Evolutionary conservation across 2,888 invertebrate species (phyloP).

Genomic region (Lasioglossum malachurum): DNA sequence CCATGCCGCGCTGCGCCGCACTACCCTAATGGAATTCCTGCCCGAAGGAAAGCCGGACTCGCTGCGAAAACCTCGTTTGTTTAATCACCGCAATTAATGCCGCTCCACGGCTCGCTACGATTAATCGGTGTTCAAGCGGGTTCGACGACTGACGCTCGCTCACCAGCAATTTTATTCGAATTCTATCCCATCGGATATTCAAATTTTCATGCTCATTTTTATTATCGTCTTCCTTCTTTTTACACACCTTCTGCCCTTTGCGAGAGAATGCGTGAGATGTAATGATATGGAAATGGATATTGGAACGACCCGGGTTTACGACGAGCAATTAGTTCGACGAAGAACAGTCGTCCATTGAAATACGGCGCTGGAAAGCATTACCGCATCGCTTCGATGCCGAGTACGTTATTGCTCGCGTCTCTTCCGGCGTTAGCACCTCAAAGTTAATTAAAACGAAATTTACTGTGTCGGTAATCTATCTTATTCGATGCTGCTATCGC

Average conservation of each 20-base stretch:
- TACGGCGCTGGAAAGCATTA: not conserved
- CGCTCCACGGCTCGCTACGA: not conserved
- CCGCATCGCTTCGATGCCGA: not conserved
- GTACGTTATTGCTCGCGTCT: not conserved
- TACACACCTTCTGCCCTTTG: not conserved
- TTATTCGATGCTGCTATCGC: not conserved
- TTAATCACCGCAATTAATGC: slow-evolving; percentile 31
- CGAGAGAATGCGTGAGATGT: not conserved
- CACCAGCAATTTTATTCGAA: not conserved
- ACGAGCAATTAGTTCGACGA: not conserved
- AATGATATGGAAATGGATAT: not conserved
- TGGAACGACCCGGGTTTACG: not conserved
- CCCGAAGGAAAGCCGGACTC: not conserved
- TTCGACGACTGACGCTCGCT: not conserved
- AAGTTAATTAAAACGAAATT: not conserved
- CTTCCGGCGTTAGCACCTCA: not conserved
- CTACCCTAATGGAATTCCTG: slow-evolving; percentile 21
- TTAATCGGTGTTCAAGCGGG: slow-evolving; percentile 20
- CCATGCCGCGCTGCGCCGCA: not conserved
- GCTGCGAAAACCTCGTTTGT: not conserved
- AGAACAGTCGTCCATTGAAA: not conserved
- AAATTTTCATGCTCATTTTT: not conserved
- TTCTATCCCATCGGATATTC: not conserved
- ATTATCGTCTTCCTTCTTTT: not conserved
- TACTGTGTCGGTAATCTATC: not conserved